Percentiles rank a stretch among this genome's conserved stretches.
Conservation (phyloP, 2,888 invertebrate species). For the Caenorhabditis imperialis region DNA sequence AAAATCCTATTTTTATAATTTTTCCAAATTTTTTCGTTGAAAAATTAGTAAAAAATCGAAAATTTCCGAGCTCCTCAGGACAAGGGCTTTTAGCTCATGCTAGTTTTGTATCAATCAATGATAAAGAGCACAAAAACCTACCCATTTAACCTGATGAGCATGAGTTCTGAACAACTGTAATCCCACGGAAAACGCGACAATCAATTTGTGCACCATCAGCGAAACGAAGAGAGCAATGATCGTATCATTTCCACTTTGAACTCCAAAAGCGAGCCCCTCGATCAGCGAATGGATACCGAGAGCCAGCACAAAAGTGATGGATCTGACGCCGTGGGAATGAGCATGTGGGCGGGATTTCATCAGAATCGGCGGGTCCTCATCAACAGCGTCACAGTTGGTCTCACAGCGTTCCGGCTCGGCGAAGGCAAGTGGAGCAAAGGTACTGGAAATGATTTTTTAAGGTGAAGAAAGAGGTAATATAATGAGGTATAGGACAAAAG, state of each 20-base stretch:
- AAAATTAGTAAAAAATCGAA: neutral
- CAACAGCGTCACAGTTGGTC: constrained; percentile 72
- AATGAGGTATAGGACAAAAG: no score
- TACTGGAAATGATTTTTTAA: constrained; percentile 48
- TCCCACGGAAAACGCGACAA: constrained; percentile 82
- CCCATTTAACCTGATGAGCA: constrained; percentile 76
- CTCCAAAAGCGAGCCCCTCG: constrained; percentile 80
- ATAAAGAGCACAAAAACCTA: constrained; percentile 25
- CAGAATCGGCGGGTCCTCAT: constrained; percentile 77
- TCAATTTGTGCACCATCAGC: constrained; percentile 78
- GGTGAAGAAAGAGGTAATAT: neutral
- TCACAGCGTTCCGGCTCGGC: constrained; percentile 78
- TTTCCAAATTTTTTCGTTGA: constrained; percentile 4
- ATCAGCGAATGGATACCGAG: constrained; percentile 82
- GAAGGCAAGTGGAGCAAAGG: constrained; percentile 67
- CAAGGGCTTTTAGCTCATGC: neutral
- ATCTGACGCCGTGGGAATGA: constrained; percentile 78
- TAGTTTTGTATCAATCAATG: neutral
- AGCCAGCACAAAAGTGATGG: constrained; percentile 81
- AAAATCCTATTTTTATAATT: neutral
- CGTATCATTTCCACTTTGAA: constrained; percentile 55
- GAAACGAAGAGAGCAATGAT: constrained; percentile 72
- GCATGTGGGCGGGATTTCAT: constrained; percentile 77
- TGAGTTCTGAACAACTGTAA: constrained; percentile 78
- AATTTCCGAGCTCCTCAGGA: neutral